These are phyloP conservation scores for Hylaeus anthracinus DNA, from an alignment of 1,140 invertebrate genomes.

Conservation along the genomic window DNA sequence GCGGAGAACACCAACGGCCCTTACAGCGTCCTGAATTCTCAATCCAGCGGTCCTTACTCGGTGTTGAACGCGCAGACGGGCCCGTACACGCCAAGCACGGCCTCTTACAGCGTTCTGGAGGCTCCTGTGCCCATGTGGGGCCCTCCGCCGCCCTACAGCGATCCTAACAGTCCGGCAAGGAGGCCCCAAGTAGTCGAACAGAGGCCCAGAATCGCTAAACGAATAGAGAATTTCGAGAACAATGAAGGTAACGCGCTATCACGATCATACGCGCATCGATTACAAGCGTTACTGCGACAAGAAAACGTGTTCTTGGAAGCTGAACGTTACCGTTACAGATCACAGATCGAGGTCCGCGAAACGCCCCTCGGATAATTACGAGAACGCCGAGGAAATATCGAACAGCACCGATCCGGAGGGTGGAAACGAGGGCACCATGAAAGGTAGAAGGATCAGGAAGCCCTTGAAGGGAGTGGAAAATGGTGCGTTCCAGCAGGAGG, in stretches of 20 bases:
- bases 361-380: conserved; percentile 76
- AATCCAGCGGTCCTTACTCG: conserved; percentile 74
- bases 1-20: conserved; percentile 67
- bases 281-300: neutral
- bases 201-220: conserved; percentile 73
- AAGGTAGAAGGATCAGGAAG: conserved; percentile 70
- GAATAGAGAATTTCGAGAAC: conserved; percentile 75
- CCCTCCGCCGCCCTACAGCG: conserved; percentile 88
- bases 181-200: conserved; percentile 71
- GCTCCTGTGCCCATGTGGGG: conserved; percentile 85
- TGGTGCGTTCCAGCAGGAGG: conserved; percentile 82
- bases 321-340: conserved; percentile 46
- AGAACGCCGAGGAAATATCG: conserved; percentile 76
- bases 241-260: conserved; percentile 67
- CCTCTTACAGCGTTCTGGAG: conserved; percentile 81
- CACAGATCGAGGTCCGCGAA: conserved; percentile 70
- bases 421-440: conserved; percentile 73
- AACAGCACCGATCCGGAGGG: conserved; percentile 74
- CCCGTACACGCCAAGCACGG: conserved; percentile 66
- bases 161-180: conserved; percentile 85
- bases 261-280: neutral
- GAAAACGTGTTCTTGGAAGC: neutral
- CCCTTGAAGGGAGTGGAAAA: conserved; percentile 83
- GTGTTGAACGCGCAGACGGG: conserved; percentile 71
- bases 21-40: conserved; percentile 70